phyloP scores from a whole-genome alignment of 2,113 vertebrate species.

The Pycnonotus jocosus region DNA sequence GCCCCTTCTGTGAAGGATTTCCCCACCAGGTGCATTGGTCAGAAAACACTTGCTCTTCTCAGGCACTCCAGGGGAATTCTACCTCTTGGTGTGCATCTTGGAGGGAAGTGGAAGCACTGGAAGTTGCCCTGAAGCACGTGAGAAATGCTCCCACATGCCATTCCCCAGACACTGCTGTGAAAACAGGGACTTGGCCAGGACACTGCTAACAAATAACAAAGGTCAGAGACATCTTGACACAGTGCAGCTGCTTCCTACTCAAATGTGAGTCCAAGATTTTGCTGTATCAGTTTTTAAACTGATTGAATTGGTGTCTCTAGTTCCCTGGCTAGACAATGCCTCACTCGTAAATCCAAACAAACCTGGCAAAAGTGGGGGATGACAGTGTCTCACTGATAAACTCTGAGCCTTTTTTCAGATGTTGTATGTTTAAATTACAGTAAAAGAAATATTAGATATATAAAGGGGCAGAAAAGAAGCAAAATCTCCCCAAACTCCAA shows the following conservation, averaged over 20 bases:
- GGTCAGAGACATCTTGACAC: not conserved
- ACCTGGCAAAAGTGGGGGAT: not conserved
- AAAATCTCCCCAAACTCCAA: not conserved
- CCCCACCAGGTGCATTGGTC: too few species aligned
- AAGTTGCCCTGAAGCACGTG: not conserved
- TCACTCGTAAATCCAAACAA: not conserved
- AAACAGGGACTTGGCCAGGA: not conserved
- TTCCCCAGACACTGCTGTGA: not conserved
- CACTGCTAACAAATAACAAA: not conserved
- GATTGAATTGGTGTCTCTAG: not conserved
- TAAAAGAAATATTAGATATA: not conserved
- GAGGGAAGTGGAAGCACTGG: not conserved
- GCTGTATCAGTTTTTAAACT: not conserved
- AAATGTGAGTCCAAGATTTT: not conserved
- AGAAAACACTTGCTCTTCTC: not conserved
- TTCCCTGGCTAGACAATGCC: not conserved
- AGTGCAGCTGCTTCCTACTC: not conserved
- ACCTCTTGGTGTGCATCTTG: not conserved
- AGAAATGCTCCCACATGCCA: not conserved
- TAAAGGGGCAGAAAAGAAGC: fast-evolving
- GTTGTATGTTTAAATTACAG: not conserved
- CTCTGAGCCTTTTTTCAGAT: not conserved
- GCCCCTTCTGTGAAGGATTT: not conserved
- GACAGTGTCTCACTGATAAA: not conserved
- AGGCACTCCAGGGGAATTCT: not conserved